These are phyloP conservation scores for Candidula unifasciata DNA, from an alignment of 2,888 invertebrate genomes.

Conservation along the genomic window DNA sequence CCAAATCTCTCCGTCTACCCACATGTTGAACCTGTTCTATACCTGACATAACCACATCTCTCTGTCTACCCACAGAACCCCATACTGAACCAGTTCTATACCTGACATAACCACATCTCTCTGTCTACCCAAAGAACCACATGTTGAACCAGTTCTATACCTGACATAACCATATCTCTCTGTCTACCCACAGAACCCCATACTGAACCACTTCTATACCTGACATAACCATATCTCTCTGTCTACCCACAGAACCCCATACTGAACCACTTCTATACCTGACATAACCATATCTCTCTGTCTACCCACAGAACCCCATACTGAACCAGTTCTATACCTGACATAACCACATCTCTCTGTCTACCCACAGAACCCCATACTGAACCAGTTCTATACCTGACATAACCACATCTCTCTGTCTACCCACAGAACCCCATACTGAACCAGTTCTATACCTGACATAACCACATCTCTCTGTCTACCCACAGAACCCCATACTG, in stretches of 20 bases:
- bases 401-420: conserved; percentile 11
- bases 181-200: conserved; percentile 69
- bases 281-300: background rate
- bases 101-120: too few relatives aligned
- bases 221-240: background rate
- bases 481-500: conserved; percentile 73
- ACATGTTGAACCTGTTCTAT: conserved; percentile 71
- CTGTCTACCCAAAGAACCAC: conserved; percentile 67
- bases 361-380: conserved; percentile 71
- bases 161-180: too few relatives aligned
- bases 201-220: conserved; percentile 71
- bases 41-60: too few relatives aligned
- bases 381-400: conserved; percentile 72
- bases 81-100: conserved; percentile 71
- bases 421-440: conserved; percentile 73
- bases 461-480: conserved; percentile 12
- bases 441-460: conserved; percentile 70
- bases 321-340: conserved; percentile 71
- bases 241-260: conserved; percentile 71
- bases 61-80: conserved; percentile 67
- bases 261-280: conserved; percentile 70
- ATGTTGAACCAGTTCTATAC: conserved; percentile 72
- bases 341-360: conserved; percentile 5
- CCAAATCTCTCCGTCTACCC: conserved; percentile 44
- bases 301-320: conserved; percentile 71